These are phyloP conservation scores for Megaustenia siamemsis DNA, from an alignment of 2,888 invertebrate genomes.

Conservation along the genomic window DNA sequence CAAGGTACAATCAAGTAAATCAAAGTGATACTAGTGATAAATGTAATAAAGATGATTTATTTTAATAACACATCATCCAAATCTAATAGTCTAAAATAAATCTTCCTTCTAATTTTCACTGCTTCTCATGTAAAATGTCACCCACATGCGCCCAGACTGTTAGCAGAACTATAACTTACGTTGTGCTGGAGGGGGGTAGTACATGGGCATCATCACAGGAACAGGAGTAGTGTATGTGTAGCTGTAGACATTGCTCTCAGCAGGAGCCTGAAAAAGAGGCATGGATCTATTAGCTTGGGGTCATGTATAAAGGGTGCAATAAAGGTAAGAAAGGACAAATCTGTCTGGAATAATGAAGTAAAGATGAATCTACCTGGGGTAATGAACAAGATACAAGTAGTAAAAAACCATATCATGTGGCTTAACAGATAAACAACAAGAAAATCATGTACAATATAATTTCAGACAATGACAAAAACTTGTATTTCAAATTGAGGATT, in stretches of 20 bases:
- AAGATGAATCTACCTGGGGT: not conserved
- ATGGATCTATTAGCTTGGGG: not conserved
- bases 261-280: slow-evolving; percentile 27
- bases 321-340: no score
- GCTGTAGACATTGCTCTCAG: slow-evolving; percentile 36
- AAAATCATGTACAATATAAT: no score
- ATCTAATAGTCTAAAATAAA: not conserved
- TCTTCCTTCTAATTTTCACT: not conserved
- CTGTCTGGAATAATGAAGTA: not conserved
- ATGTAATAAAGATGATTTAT: no score
- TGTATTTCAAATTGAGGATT: no score
- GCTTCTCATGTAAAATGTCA: not conserved
- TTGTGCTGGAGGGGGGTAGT: slow-evolving; percentile 54
- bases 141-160: not conserved
- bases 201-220: slow-evolving; percentile 62
- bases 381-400: no score
- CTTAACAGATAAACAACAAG: no score
- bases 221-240: slow-evolving; percentile 46
- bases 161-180: slow-evolving; percentile 13
- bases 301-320: no score
- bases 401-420: no score
- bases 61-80: no score
- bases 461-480: no score
- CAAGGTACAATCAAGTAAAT: no score
- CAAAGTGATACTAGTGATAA: no score